Evolutionary conservation across 1,140 invertebrate species (phyloP), one percentile per base, ranked within the genome.

Genomic region (Drosophila repleta): DNA sequence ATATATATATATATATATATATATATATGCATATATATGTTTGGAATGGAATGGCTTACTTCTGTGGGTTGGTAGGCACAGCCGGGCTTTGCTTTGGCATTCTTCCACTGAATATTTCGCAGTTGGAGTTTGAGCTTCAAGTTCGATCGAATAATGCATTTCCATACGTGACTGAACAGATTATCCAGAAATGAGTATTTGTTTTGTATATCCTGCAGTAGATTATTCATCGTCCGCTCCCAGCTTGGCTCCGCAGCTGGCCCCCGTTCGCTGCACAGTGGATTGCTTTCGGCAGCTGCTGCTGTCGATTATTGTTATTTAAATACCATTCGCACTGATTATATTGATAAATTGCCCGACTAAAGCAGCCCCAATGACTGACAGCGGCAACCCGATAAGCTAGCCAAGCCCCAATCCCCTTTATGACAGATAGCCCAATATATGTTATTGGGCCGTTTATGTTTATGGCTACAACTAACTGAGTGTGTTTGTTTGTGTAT

Each of bases 61-160:
- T 92, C 92, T n/a, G 93, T 94, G 13, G 93, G 93, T 48, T 93
- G 91, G 67, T 94, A 94, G 6, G 93, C 93, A 75, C 92, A 93
- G 74, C 93, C 93, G 6, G 93, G 91, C 35, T 91, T 91, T 32
- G 93, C 93, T 74, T 92, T 92, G 55, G 92, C 92, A 77, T 94
- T 94, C 92, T 93, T 94, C 93, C 93, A 93, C 83, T 77, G 80
- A 8, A 89, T 81, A 51, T 79, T 88, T 8, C 81, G 68, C 24
- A 90, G 48, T 51, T 84, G 79, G 2, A 75, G 67, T 57, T 90
- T 90, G 13, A 89, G 72, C 21, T 69, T 71, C 20, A 73, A 62
- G 62, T 90, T 90, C 32, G 80, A 74, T 51, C 77, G 83, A 15
- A 89, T 90, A 41, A 89, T 85, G 32, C 88, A 82, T 57, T 85